Evolutionary conservation across 1,140 invertebrate species (phyloP), one percentile per base, ranked within the genome.

Genomic region (Melanaphis sacchari): DNA sequence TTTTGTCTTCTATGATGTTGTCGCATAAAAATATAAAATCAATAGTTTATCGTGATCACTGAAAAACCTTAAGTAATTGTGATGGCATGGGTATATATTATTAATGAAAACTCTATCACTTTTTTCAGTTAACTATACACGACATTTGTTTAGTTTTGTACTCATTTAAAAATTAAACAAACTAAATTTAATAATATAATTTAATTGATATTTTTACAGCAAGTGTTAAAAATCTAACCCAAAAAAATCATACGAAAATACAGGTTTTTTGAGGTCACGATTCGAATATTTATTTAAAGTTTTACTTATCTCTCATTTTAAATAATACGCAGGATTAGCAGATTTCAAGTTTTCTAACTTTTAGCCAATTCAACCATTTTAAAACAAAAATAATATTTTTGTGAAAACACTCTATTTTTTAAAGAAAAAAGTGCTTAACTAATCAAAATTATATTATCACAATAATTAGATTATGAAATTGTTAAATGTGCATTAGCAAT

Each of bases 261-360:
- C 59, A 15, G 15, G 15, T 5, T 85, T 46, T 43, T 85, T 85
- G 5, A 41, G 26, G 26, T n/a, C 41, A 26, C 26, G 26, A 22
- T 36, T 87, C 6, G 5, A 87, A 22, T 85, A 85, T 43, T 84
- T 38, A 7, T 87, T 49, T 46, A 22, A 46, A 87, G 41, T 49
- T 46, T n/a, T 87, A 46, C 40, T 84, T 87, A 87, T 84, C 40
- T 84, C 31, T 87, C 40, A 18, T 87, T 87, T 87, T 46, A 87
- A 18, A 87, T 49, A 46, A 87, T 46, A 5, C 2, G 2, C 31
- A 85, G 26, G 26, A 85, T 41, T 41, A 41, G 9, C 24, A 87
- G 41, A 49, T 49, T 87, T 49, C 6, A n/a, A 46, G 43, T n/a
- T 49, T 46, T 26, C 4, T 87, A 36, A 87, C 26, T 87, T 87